Evolutionary conservation across 2,888 invertebrate species (phyloP).

Genomic region (Drosophila conformis): DNA sequence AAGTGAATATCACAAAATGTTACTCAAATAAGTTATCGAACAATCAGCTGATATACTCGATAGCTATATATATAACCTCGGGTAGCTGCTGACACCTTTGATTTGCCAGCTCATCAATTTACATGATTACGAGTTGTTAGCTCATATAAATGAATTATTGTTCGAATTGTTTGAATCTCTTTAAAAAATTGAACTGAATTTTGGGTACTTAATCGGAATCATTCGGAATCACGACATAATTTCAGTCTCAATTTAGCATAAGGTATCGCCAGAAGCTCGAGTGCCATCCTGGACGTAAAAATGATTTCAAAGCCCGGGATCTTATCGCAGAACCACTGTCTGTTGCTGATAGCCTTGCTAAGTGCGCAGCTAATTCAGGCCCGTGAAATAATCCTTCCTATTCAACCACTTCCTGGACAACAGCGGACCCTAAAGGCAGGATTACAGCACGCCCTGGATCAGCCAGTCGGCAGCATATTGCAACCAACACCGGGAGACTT

Average conservation of each 20-base stretch:
- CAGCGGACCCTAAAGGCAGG: no score
- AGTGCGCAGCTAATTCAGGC: constrained; percentile 50
- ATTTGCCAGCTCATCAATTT: constrained; percentile 2
- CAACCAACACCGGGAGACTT: no score
- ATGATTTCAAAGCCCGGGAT: constrained; percentile 38
- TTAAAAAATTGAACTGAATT: not conserved
- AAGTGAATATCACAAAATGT: not conserved
- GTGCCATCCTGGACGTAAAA: not conserved
- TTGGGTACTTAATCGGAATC: not conserved
- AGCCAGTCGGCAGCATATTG: no score
- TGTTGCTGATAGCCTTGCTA: constrained; percentile 55
- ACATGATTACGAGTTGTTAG: not conserved
- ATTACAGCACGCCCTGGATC: no score
- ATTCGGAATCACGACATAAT: no score
- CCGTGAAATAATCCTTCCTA: no score
- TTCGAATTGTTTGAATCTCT: not conserved
- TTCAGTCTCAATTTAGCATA: constrained; percentile 20
- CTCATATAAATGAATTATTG: not conserved
- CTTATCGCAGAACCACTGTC: constrained; percentile 54
- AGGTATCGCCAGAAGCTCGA: constrained; percentile 5
- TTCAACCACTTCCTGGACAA: no score
- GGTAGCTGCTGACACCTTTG: not conserved
- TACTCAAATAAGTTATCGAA: not conserved
- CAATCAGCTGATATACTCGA: not conserved
- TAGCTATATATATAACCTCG: not conserved